Percentiles rank a stretch among this genome's conserved stretches.
Conservation (phyloP, 2,113 vertebrate genomes). For the Proterorhinus semilunaris region DNA sequence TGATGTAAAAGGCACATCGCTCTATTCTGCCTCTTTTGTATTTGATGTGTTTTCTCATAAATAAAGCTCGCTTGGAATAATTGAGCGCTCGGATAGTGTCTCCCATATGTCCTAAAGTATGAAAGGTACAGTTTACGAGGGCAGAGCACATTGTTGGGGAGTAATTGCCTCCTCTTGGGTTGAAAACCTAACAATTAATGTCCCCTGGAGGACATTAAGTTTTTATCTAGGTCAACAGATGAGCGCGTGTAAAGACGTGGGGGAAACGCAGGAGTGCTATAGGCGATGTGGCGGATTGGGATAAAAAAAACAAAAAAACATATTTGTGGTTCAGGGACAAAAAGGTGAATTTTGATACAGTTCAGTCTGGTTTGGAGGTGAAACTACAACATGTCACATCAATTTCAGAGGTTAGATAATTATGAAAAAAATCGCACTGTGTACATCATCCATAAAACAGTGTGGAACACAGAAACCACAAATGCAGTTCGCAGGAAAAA, state of each 20-base stretch:
- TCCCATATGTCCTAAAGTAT: not conserved
- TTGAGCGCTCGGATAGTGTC: not conserved
- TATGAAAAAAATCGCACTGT: no score
- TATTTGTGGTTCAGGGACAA: no score
- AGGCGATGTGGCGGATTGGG: not conserved
- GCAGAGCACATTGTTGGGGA: not conserved
- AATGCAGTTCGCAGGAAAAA: no score
- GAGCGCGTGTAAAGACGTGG: not conserved
- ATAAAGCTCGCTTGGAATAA: constrained; percentile 1
- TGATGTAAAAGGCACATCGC: not conserved
- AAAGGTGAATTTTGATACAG: no score
- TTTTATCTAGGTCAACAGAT: constrained; percentile 1
- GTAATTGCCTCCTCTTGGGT: not conserved
- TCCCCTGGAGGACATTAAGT: not conserved
- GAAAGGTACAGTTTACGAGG: not conserved
- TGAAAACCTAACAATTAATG: not conserved
- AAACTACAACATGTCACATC: no score
- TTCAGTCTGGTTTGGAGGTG: no score
- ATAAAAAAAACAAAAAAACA: not conserved
- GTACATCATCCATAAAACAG: no score
- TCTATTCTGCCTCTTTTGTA: not conserved
- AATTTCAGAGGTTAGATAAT: no score
- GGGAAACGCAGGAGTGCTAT: not conserved
- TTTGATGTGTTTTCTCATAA: constrained; percentile 4
- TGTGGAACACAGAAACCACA: no score